A percentile compares a stretch with the other conserved stretches of the same genome.
These are phyloP conservation scores for Oxyteleia sp. DNA, from an alignment of 2,888 invertebrate species.

Conservation along the genomic window DNA sequence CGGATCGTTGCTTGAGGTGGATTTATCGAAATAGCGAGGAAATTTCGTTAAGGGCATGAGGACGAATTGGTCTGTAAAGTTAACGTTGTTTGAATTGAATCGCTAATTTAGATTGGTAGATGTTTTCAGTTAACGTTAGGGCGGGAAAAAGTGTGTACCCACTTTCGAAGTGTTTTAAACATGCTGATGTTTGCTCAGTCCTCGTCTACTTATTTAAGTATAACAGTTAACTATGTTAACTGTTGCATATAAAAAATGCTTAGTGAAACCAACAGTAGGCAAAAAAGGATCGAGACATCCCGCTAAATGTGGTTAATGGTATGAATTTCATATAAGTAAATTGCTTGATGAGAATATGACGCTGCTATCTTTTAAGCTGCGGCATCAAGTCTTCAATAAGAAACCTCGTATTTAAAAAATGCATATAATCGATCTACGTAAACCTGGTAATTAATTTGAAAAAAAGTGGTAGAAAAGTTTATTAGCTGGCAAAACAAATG, in stretches of 20 bases:
- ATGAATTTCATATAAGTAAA: conserved; percentile 55
- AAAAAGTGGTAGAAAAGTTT: no score
- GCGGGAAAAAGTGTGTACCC: neutral
- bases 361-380: neutral
- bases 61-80: neutral
- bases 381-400: conserved; percentile 1
- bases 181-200: neutral
- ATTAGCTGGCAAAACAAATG: no score
- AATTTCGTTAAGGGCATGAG: neutral
- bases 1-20: neutral
- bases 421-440: neutral
- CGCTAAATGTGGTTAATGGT: conserved; percentile 57
- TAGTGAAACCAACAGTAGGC: conserved; percentile 36
- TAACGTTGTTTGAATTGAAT: neutral
- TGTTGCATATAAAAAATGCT: conserved; percentile 36
- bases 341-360: conserved; percentile 46
- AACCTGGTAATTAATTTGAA: no score
- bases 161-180: neutral
- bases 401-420: neutral
- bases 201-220: conserved; percentile 13
- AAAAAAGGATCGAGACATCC: conserved; percentile 47
- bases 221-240: neutral
- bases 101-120: neutral
- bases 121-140: neutral
- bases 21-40: neutral